Evolutionary conservation across 2,888 invertebrate genomes (phyloP).

Genomic region (Scaptodrosophila latifasciaeformis): DNA sequence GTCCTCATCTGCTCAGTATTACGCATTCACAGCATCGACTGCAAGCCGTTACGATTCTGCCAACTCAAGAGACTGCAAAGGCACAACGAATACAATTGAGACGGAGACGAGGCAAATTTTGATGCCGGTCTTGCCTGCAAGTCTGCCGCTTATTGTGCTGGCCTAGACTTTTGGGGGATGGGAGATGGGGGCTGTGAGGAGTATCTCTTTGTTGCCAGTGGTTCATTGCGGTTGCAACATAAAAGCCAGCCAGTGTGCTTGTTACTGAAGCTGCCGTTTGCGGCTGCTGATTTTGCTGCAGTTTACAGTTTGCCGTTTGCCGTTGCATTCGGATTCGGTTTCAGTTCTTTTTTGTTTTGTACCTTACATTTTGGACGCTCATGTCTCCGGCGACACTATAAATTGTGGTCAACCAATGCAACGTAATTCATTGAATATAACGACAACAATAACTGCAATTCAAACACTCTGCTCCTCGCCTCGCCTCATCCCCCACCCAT

Average conservation of each 20-base stretch:
- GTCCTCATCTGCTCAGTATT: constrained; percentile 35
- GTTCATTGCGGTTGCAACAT: constrained; percentile 56
- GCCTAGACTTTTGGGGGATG: constrained; percentile 19
- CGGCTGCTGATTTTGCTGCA: constrained; percentile 22
- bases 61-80: constrained; percentile 41
- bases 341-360: constrained; percentile 45
- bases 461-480: constrained; percentile 18
- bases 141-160: neutral
- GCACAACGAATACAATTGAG: constrained; percentile 45
- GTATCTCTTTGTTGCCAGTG: constrained; percentile 56
- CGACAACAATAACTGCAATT: constrained; percentile 35
- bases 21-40: constrained; percentile 1
- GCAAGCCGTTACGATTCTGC: constrained; percentile 55
- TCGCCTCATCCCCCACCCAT: neutral
- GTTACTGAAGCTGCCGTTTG: constrained; percentile 35
- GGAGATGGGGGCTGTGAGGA: constrained; percentile 37
- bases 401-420: constrained; percentile 67
- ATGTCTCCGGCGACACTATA: constrained; percentile 58
- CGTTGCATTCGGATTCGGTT: constrained; percentile 16
- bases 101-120: constrained; percentile 22
- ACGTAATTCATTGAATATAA: constrained; percentile 40
- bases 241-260: constrained; percentile 43
- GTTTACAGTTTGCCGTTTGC: constrained; percentile 31
- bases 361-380: constrained; percentile 55
- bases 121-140: too few species aligned